phyloP scores from a whole-genome alignment of 2,797 vertebrate genomes.

The Sternotherus odoratus region DNA sequence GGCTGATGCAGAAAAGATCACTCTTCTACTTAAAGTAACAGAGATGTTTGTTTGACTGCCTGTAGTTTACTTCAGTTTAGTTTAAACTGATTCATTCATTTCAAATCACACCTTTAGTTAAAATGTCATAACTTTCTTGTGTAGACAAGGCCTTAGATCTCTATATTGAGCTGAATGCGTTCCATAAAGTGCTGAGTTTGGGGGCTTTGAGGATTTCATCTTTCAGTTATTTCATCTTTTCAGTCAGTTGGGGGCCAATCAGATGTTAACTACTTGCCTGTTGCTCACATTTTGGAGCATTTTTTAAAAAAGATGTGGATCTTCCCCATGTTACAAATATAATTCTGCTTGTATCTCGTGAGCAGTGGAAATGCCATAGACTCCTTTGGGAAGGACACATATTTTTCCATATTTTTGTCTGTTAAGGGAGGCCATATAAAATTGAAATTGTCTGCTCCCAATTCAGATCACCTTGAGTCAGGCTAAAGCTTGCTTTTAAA shows the following conservation, averaged over 20 bases:
- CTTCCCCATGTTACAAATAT: background rate
- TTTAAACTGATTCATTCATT: background rate
- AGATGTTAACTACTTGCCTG: background rate
- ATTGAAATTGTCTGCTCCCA: background rate
- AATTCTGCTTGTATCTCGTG: background rate
- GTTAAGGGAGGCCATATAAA: background rate
- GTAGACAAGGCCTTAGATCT: background rate
- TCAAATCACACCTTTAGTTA: background rate
- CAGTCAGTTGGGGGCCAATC: background rate
- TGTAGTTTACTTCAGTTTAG: background rate
- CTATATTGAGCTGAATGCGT: background rate
- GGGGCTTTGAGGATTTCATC: fast-evolving
- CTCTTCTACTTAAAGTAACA: background rate
- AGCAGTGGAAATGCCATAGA: fast-evolving
- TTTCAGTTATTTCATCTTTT: background rate
- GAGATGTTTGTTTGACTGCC: background rate
- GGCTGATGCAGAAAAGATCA: background rate
- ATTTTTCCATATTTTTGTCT: background rate
- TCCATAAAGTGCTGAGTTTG: background rate
- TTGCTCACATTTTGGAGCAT: background rate
- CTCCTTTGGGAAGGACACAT: too few species aligned
- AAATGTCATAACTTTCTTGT: background rate
- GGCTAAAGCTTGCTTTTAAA: background rate
- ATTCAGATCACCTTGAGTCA: background rate
- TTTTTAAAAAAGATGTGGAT: background rate